phyloP scores from a whole-genome alignment of 2,888 invertebrate genomes.

The Atherix ibis region DNA sequence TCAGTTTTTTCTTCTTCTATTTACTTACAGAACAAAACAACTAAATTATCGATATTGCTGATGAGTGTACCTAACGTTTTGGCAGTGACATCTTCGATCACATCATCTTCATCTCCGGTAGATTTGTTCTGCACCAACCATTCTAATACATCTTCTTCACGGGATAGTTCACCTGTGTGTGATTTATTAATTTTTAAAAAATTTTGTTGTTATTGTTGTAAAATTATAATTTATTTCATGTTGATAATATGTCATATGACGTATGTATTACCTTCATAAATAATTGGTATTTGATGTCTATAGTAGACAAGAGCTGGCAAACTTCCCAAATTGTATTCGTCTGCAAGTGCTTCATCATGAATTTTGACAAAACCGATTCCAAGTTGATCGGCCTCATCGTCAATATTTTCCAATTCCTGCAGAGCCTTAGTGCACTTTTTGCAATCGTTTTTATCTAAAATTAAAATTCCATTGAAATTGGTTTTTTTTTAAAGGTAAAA shows the following conservation, averaged over 20 bases:
- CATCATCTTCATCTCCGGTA: conserved; percentile 84
- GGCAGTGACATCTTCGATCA: conserved; percentile 86
- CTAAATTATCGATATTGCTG: conserved; percentile 77
- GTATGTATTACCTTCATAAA: conserved; percentile 62
- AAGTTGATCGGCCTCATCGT: conserved; percentile 85
- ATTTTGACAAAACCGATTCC: conserved; percentile 92
- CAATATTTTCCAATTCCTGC: conserved; percentile 84
- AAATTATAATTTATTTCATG: neutral
- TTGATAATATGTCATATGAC: neutral
- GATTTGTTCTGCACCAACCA: conserved; percentile 89
- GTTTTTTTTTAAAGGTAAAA: no score
- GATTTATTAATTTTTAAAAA: no score
- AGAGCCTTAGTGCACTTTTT: conserved; percentile 82
- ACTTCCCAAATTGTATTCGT: conserved; percentile 80
- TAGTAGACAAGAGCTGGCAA: conserved; percentile 85
- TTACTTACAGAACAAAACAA: conserved; percentile 78
- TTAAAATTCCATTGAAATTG: no score
- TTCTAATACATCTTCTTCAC: conserved; percentile 82
- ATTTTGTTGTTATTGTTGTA: neutral
- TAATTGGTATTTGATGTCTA: conserved; percentile 84
- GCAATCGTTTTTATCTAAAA: conserved; percentile 81
- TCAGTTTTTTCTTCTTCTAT: neutral
- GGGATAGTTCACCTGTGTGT: conserved; percentile 60
- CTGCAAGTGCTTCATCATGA: conserved; percentile 76
- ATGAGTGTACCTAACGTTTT: conserved; percentile 78